These are phyloP conservation scores for Tylochromis polylepis DNA, from an alignment of 2,113 vertebrate genomes.

Conservation along the genomic window DNA sequence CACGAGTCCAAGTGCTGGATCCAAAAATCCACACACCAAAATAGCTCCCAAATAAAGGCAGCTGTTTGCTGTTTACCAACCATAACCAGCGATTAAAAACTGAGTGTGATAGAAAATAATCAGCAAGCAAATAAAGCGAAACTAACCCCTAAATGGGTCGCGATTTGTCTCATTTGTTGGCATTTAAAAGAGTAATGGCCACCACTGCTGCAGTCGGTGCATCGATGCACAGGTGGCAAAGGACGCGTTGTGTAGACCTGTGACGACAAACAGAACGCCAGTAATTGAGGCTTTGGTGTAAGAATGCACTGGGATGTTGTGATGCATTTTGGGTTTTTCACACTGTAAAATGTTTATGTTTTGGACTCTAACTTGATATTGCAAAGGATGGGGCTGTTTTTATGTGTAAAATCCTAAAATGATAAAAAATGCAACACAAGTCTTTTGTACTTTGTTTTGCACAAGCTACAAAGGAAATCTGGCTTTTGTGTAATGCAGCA, in stretches of 20 bases:
- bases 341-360: not conserved
- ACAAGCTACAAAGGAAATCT: not conserved
- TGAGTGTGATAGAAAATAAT: not conserved
- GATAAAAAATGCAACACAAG: not conserved
- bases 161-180: accelerated
- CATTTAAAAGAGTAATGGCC: accelerated
- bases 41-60: not conserved
- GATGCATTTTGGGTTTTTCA: not conserved
- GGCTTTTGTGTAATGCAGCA: not conserved
- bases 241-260: not conserved
- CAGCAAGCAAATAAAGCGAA: not conserved
- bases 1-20: not conserved
- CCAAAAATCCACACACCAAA: not conserved
- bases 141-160: accelerated
- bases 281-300: not conserved
- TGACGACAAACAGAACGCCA: not conserved
- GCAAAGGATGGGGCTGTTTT: not conserved
- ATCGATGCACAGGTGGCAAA: not conserved
- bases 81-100: not conserved
- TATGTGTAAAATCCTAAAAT: not conserved
- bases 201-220: not conserved
- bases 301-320: not conserved
- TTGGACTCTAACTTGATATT: not conserved
- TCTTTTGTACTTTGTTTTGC: not conserved
- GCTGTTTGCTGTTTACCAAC: not conserved